These are phyloP conservation scores for Mungos mungo DNA, from an alignment of 2,113 vertebrate species.

Conservation along the genomic window DNA sequence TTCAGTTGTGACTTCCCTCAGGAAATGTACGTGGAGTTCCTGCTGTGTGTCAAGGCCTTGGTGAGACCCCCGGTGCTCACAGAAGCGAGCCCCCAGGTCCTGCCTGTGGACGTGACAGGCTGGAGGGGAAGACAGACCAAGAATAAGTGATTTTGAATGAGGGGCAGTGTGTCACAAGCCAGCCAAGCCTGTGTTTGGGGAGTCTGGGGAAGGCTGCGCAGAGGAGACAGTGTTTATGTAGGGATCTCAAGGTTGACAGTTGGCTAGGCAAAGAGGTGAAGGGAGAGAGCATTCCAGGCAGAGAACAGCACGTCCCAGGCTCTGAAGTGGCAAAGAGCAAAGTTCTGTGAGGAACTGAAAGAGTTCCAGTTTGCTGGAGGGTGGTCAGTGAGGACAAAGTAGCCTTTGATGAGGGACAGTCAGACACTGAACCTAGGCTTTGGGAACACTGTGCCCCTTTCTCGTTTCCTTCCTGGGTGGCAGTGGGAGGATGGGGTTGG, in stretches of 20 bases:
- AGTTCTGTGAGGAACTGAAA: neutral
- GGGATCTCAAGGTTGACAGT: neutral
- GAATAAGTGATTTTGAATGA: neutral
- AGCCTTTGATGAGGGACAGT: neutral
- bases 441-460: no score
- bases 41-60: neutral
- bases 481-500: neutral
- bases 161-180: neutral
- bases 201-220: neutral
- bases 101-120: neutral
- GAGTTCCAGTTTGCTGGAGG: neutral
- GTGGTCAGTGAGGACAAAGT: neutral
- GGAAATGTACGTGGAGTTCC: neutral
- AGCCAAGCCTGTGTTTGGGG: neutral
- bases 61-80: accelerated
- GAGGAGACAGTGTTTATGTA: neutral
- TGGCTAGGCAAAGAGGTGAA: neutral
- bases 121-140: neutral
- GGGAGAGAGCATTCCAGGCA: neutral
- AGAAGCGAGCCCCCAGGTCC: neutral
- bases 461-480: neutral
- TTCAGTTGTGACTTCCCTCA: neutral
- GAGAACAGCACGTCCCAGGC: neutral
- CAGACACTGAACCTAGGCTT: neutral
- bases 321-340: neutral